phyloP scores from a whole-genome alignment of 2,888 invertebrate genomes.

The Hedya salicella region DNA sequence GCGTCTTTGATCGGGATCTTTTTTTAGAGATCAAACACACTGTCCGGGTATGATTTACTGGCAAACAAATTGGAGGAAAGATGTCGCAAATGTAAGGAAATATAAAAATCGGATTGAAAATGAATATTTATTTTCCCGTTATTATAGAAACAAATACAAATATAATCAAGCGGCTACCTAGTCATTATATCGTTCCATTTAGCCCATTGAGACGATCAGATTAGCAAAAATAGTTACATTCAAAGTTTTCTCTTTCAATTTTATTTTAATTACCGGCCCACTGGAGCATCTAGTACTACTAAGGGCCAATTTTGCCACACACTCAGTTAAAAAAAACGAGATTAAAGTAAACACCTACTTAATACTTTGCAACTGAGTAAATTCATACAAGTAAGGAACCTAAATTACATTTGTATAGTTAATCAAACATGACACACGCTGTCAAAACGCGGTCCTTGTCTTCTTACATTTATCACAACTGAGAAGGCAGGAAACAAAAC shows the following conservation, averaged over 20 bases:
- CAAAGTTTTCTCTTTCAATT: no score
- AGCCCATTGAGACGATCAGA: conserved; percentile 1
- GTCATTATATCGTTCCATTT: conserved; percentile 4
- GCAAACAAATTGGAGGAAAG: no score
- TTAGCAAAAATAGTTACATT: no score
- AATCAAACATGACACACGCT: not conserved
- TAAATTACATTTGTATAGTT: not conserved
- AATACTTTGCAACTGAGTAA: conserved; percentile 6
- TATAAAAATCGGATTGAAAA: no score
- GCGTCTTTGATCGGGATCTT: no score
- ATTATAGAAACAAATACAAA: conserved; percentile 27
- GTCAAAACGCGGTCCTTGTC: not conserved
- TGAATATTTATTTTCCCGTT: no score
- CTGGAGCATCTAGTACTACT: not conserved
- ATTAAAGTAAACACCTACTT: conserved; percentile 13
- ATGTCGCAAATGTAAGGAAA: no score
- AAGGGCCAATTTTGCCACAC: not conserved
- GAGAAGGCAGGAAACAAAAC: no score
- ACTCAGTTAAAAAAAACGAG: not conserved
- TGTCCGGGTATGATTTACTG: no score
- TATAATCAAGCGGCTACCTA: conserved; percentile 24
- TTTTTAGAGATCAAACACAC: no score
- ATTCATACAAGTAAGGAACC: conserved; percentile 7
- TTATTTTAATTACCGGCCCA: no score
- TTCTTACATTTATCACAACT: no score